These are phyloP conservation scores for Eudemis profundana DNA, from an alignment of 2,888 invertebrate species.

Conservation along the genomic window DNA sequence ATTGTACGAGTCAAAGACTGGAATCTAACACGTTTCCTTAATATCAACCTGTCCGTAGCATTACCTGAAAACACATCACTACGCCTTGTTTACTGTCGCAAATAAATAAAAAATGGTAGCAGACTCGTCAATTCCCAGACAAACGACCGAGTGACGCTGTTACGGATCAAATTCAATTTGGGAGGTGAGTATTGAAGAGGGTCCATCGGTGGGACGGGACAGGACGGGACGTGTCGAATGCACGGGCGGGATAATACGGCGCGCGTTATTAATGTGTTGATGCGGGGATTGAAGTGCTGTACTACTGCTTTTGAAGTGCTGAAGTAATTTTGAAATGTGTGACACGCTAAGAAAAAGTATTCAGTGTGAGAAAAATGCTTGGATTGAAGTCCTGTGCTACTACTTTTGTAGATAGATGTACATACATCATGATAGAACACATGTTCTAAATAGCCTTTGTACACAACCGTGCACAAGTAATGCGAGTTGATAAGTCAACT, in stretches of 20 bases:
- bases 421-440: no score
- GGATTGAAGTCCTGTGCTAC: no score
- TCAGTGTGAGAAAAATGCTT: no score
- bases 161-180: conserved; percentile 84
- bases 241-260: conserved; percentile 14
- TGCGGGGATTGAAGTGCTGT: background rate
- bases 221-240: conserved; percentile 24
- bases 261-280: conserved; percentile 22
- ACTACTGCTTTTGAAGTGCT: background rate
- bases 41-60: conserved; percentile 1
- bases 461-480: no score
- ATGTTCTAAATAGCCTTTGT: no score
- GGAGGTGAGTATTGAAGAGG: conserved; percentile 79
- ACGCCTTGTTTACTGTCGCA: conserved; percentile 5
- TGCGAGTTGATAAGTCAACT: no score
- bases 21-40: no score
- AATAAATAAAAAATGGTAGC: conserved; percentile 36
- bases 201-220: conserved; percentile 55
- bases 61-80: background rate
- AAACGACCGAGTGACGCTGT: conserved; percentile 74
- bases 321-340: background rate
- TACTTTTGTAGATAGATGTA: no score
- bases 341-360: no score
- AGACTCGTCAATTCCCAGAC: conserved; percentile 51
- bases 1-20: no score